Base-by-base conservation (phyloP, 2,113 vertebrate genomes). In the Etheostoma spectabile region DNA sequence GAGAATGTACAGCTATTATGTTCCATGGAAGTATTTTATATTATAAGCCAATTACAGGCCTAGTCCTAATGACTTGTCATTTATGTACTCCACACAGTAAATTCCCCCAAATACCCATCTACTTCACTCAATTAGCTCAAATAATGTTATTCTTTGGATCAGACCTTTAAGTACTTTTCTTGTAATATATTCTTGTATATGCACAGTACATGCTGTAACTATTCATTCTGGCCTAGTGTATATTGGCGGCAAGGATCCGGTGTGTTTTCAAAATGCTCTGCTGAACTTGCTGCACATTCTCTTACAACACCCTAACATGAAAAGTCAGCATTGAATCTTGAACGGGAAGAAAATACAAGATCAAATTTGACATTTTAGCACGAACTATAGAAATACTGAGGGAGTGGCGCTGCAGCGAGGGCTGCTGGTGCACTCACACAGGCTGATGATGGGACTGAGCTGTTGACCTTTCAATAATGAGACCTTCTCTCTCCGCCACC, bases 41-140 rank as follows among this genome's bases (percentile, higher is more conserved):
- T 78, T 90, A 77, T 68, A 82, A 84, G 79, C 53, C 80, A 85
- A 88, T 88, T 87, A 87, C 30, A 81, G 51, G 64, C 45, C 60
- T 85, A 68, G 88, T 87, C 68, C 79, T 85, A 86, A 89, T 84
- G 49, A 88, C 49, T 59, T 76, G 77, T 88, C 77, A 76, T 61
- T 86, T 85, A 66, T 63, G 33, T 57, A 69, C 46, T 52, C 64
- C 51, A 83, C 46, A 73, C 24, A 35, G 57, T 46, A 74, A 21
- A 64, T 22, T 65, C 12, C 24, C 8, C 7, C 14, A 65, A 70
- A 62, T 45, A 49, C 38, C 11, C 22, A 21, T 59, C n/a, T 61
- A 27, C 52, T 59, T 72, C 0, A 22, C 11, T 51, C n/a, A 60
- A 5, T 68, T 79, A 16, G 15, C 16, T 62, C 19, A 49, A 74